Evolutionary conservation across 2,113 vertebrate species (phyloP), one percentile per base, ranked within the genome.

Genomic region (Stercorarius parasiticus): DNA sequence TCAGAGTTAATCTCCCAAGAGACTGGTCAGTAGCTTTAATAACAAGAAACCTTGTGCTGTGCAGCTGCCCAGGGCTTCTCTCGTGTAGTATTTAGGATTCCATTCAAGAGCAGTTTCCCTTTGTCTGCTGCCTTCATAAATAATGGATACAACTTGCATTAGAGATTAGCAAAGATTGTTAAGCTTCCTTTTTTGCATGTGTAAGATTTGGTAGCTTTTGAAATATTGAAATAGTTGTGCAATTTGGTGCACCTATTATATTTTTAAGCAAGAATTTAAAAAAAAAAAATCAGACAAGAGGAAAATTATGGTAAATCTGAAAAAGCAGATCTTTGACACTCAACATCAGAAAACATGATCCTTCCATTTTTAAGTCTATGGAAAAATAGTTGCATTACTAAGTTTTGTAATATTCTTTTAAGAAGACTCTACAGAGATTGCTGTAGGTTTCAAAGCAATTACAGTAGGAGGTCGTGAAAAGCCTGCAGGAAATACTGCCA

Each of bases 111-210:
- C 93, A 95, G 89, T 72, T 92, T 96, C 90, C 86, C 89, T 97
- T 95, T 95, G 91, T 95, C 94, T 93, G 81, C 95, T 94, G 88
- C 86, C 78, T 92, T 98, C 96, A 97, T 98, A 95, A 97, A 98
- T 98, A 98, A 98, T 98, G 88, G 89, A 98, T 98, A 88, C 43
- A 52, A 91, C 78, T 88, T 97, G 93, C 95, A 97, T 96, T 98
- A 97, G 93, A 97, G 95, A 98, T 97, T 96, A 97, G 95, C 95
- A 94, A 96, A 97, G 90, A 98, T 78, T 86, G 43, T 93, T 96
- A 97, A 96, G 79, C 82, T 93, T 94, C 87, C 74, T 95, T 96
- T 97, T 96, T 91, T 88, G 43, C 94, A 97, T 73, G 76, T 93
- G 64, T 50, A 93, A 92, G 76, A 95, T 94, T 95, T 90, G 66